Evolutionary conservation across 2,113 vertebrate genomes (phyloP).

Genomic region (Phocoena sinus): DNA sequence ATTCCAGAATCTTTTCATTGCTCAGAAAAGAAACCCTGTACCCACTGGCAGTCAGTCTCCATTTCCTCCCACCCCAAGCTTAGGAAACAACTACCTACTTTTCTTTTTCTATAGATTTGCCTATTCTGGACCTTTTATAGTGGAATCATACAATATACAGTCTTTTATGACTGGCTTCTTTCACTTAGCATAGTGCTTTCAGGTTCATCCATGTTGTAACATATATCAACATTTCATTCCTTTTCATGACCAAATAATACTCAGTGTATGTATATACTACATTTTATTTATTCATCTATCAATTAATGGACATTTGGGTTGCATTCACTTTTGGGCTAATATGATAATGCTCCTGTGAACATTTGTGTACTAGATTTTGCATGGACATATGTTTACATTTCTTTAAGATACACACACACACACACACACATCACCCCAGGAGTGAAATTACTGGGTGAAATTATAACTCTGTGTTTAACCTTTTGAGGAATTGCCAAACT

Average conservation of each 20-base stretch:
- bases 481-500: not conserved
- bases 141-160: not conserved
- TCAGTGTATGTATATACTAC: not conserved
- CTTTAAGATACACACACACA: not conserved
- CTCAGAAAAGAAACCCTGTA: not conserved
- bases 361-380: constrained; percentile 5
- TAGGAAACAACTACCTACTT: not conserved
- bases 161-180: not conserved
- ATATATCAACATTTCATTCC: not conserved
- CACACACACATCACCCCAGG: fast-evolving
- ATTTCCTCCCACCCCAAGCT: not conserved
- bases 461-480: not conserved
- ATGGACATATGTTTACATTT: not conserved
- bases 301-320: not conserved
- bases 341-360: not conserved
- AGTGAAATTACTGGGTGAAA: not conserved
- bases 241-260: not conserved
- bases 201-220: not conserved
- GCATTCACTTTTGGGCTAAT: not conserved
- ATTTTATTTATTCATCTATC: constrained; percentile 4
- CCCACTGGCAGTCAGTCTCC: not conserved
- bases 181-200: constrained; percentile 13
- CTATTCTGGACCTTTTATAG: not conserved
- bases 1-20: not conserved
- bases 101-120: not conserved